Base-by-base conservation (phyloP, 2,113 vertebrate genomes). In the Melanerpes formicivorus region DNA sequence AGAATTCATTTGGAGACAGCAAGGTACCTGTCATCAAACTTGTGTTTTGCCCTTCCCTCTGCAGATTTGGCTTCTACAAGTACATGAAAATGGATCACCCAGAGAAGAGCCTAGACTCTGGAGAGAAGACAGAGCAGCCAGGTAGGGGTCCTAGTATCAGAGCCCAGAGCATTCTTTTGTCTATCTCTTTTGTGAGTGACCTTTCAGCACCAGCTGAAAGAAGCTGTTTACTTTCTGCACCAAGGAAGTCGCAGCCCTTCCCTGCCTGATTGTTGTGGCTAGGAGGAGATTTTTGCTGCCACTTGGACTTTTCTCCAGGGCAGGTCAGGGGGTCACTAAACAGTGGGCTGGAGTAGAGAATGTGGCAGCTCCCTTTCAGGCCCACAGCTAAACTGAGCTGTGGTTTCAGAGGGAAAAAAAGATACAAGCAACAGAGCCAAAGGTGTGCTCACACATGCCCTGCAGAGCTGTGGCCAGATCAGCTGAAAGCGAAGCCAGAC, bases 1-100 rank as follows among this genome's bases (percentile, higher is more conserved):
- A 3, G 59, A 44, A 40, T 73, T 79, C 34, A 44, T 52, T 14
- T 62, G 63, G 27, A 76, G 54, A 76, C 11, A 9, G 8, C 22
- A 48, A 65, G 73, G 18, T 70, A 74, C 37, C 37, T 80, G 78
- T 14, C 15, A n/a, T 58, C 23, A 37, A 46, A 65, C 18, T 29
- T 52, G 11, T 18, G 30, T 88, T 88, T 76, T 74, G 66, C 56
- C 66, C 40, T 91, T 88, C n/a, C 44, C 64, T 83, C 55, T 88
- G 29, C 88, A 98, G 98, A 88, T 97, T 97, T 92, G 96, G 96
- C 77, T 98, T 98, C 83, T 97, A 95, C 89, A 98, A 96, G 71
- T 98, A 98, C 59, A 98, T 98, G 97, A 97, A 97, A 95, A 94
- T 98, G 77, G 98, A 98, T 84, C 69, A 14, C 12, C 89, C 93